Base-by-base conservation (phyloP, 2,797 vertebrate species). In the Pipistrellus pygmaeus region DNA sequence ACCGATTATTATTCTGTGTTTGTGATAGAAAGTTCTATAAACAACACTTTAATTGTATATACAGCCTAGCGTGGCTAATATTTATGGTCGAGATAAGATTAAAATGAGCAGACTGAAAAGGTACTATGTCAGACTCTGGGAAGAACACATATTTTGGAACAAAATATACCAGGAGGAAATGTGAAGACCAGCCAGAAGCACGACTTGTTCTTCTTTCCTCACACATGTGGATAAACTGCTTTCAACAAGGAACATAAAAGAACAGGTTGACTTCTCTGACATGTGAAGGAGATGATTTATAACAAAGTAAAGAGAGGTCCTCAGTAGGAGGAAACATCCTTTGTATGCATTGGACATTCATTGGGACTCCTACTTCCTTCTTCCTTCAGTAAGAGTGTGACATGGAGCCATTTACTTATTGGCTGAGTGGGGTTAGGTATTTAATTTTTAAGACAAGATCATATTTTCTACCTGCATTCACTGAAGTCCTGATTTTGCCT, bases 401-500 rank as follows among this genome's bases (percentile, higher is more conserved):
- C 6, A 17, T 64, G 53, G 68, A 94, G 14, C 10, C n/a, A 23
- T 46, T 21, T 14, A 46, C 15, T 21, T 14, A 46, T 12, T 53
- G 23, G 21, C 44, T 69, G 4, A 30, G 5, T 53, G n/a, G 35
- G 13, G 27, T 38, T 44, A 30, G 13, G 5, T 76, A 8, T 60
- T 73, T 51, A 83, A 88, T 62, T 10, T 80, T 51, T 15, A 60
- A 60, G 5, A 35, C 17, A 62, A 85, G 81, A 77, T 57, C 72
- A 32, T 81, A 13, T 76, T 85, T 78, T 41, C 38, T 94, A 20
- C 1, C 30, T 30, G 3, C 25, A 82, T 21, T 73, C 32, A 77
- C 6, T 38, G 38, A 96, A 80, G 20, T 87, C 32, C 21, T 85
- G 57, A 83, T 55, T 94, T 94, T 96, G n/a, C 51, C 9, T 88